Conservation (phyloP, 2,113 vertebrate species). For the Syngnathus floridae region DNA sequence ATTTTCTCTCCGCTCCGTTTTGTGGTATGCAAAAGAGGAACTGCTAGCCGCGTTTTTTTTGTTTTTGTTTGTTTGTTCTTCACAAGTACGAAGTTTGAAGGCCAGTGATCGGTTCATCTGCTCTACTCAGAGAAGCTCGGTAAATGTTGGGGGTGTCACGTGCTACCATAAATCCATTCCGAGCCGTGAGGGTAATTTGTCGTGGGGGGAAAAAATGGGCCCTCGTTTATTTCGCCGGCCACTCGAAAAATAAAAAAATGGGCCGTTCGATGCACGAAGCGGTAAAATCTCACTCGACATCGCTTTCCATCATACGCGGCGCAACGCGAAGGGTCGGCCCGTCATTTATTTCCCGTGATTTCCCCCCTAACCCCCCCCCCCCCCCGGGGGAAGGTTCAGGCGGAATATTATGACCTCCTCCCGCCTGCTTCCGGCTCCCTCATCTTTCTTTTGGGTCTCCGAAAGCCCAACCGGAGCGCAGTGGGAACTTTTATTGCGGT, state of each 20-base stretch:
- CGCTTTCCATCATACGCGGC: slow-evolving; percentile 64
- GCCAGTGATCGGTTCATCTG: not conserved
- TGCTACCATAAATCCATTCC: slow-evolving; percentile 60
- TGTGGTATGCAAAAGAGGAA: no score
- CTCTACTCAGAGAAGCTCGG: slow-evolving; percentile 34
- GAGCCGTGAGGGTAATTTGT: slow-evolving; percentile 56
- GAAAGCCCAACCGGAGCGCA: slow-evolving; percentile 13
- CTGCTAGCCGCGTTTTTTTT: no score
- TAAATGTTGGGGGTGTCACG: slow-evolving; percentile 59
- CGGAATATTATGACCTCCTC: slow-evolving; percentile 49
- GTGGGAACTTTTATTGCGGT: not conserved
- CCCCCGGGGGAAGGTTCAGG: slow-evolving; percentile 44
- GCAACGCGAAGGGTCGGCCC: slow-evolving; percentile 46
- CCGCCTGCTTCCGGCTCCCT: slow-evolving; percentile 13
- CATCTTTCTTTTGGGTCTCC: slow-evolving; percentile 19
- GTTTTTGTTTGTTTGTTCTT: no score
- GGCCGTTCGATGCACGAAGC: slow-evolving; percentile 46
- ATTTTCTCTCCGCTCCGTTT: not conserved
- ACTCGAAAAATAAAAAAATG: slow-evolving; percentile 57
- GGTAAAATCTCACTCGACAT: slow-evolving; percentile 50
- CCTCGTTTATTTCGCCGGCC: slow-evolving; percentile 24
- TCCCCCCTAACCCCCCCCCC: no score
- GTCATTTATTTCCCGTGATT: slow-evolving; percentile 60
- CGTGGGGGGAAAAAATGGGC: slow-evolving; percentile 39
- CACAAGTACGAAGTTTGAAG: no score